Evolutionary conservation across 2,797 vertebrate genomes (phyloP), one percentile per base, ranked within the genome.

Genomic region (Crenuchus spilurus): DNA sequence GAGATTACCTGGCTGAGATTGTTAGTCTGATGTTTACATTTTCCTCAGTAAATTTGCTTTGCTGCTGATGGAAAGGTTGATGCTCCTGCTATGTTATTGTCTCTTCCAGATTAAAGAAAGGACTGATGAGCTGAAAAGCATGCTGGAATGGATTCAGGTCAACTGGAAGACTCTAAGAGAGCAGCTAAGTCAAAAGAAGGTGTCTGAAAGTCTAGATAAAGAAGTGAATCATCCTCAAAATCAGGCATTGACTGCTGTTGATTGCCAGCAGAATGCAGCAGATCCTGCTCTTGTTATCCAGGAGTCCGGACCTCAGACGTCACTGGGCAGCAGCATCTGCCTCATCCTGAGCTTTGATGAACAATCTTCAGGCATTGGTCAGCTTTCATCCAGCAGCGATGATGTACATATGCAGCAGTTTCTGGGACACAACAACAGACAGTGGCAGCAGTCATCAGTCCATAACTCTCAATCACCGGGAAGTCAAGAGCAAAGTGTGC

Each of bases 111-210:
- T 94, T 73, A 90, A 88, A 80, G 92, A 92, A 72, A 88, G 89
- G 41, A 80, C 91, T 62, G 90, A 93, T 69, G 92, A 93, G 76
- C 80, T 93, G 75, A 88, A 86, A 83, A 91, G 88, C 82, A 92
- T 94, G 92, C 81, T 93, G 79, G 90, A 87, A 80, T 93, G 92
- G 92, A 87, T 94, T 67, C 82, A 89, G 60, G 87, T 89, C 39
- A 87, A 89, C 69, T 91, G 91, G 91, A 80, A 76, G 68, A 81
- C 88, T 24, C 90, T 91, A 80, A 91, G 73, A 54, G 80, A 83
- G 26, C 88, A 89, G 64, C 81, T 78, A 63, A 84, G 84, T n/a
- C 39, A 33, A 2, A 88, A 28, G 28, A 55, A 33, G 14, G 1
- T 33, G 3, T 31, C n/a, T 31, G 52, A 31, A 31, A 55, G 33